Conservation (phyloP, 2,797 vertebrate genomes). For the Adelosebastes latens region DNA sequence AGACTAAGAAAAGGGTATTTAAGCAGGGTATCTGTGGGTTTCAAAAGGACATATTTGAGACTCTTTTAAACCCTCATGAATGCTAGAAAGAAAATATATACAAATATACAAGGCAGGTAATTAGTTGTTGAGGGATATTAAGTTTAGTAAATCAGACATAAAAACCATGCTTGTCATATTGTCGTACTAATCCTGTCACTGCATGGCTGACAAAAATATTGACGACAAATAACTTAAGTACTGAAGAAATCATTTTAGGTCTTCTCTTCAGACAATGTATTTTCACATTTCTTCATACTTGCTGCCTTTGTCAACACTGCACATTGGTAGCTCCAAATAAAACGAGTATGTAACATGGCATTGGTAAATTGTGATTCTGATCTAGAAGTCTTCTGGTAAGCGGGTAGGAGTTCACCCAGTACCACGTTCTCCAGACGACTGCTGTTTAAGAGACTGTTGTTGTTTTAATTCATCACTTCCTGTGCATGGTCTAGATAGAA, state of each 20-base stretch:
- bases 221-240: too few species aligned
- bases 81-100: neutral
- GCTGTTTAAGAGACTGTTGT: neutral
- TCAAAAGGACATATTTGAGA: neutral
- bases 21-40: neutral
- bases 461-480: conserved; percentile 11
- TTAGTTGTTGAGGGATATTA: neutral
- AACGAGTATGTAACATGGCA: neutral
- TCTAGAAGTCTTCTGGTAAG: neutral
- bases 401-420: neutral
- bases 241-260: neutral
- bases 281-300: neutral
- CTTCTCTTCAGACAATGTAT: neutral
- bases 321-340: neutral
- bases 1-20: neutral
- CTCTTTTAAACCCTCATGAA: neutral
- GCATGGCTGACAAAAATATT: neutral
- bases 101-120: neutral
- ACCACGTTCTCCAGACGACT: too few species aligned
- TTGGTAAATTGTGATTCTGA: neutral
- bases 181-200: neutral
- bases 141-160: neutral
- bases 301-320: neutral
- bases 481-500: neutral
- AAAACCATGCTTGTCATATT: neutral